These are phyloP conservation scores for Lepidocolaptes lacrymiger DNA, from an alignment of 2,797 vertebrate species.

Conservation along the genomic window DNA sequence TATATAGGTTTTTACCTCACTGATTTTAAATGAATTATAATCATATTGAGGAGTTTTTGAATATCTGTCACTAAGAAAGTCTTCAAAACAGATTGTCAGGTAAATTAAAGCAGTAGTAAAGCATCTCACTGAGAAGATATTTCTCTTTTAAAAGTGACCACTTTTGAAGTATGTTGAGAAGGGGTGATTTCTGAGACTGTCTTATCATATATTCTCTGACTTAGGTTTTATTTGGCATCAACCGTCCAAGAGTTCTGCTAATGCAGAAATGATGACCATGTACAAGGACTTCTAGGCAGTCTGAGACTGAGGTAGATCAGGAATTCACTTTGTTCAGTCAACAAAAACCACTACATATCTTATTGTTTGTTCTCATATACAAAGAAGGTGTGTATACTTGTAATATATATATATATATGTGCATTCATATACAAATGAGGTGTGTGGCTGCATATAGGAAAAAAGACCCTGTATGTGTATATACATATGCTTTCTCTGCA, in stretches of 20 bases:
- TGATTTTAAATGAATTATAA: constrained; percentile 40
- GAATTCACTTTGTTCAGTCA: background rate
- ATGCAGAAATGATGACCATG: background rate
- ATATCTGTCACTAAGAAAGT: constrained; percentile 3
- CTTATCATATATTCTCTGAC: background rate
- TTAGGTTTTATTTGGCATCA: background rate
- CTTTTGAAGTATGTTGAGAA: background rate
- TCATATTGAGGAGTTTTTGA: constrained; percentile 6
- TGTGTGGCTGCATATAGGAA: background rate
- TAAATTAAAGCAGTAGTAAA: constrained; percentile 29
- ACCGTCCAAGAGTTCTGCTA: background rate
- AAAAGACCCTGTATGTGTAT: background rate
- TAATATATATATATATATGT: too few relatives aligned
- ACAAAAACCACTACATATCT: background rate
- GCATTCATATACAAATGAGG: background rate
- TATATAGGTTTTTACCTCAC: constrained; percentile 35
- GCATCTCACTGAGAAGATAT: background rate
- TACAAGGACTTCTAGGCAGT: background rate
- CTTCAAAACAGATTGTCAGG: constrained; percentile 27
- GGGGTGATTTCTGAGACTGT: background rate
- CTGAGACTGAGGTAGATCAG: background rate
- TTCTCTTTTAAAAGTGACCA: background rate
- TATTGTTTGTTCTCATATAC: background rate
- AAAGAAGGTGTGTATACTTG: background rate
- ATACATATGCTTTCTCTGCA: background rate